These are phyloP conservation scores for Anguilla marmorata DNA, from an alignment of 2,797 vertebrate genomes.

Conservation along the genomic window DNA sequence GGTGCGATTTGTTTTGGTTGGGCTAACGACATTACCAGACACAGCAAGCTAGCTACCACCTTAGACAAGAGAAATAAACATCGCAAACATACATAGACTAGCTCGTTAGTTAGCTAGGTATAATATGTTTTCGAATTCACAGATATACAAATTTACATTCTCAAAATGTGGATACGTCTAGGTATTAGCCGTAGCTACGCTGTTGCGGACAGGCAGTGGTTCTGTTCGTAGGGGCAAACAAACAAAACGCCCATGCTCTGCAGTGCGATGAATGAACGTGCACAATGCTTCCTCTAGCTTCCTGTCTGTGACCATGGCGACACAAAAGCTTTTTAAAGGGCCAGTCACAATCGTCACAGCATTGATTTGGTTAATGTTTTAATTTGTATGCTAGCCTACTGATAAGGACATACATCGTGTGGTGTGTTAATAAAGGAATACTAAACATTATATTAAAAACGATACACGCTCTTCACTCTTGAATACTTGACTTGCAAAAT, in stretches of 20 bases:
- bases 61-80: not conserved
- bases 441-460: not conserved
- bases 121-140: not conserved
- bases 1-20: not conserved
- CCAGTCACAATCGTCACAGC: not conserved
- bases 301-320: constrained; percentile 26
- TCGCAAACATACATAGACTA: not conserved
- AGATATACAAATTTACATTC: not conserved
- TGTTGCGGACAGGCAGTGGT: not conserved
- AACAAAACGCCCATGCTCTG: not conserved
- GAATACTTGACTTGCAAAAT: too few species aligned
- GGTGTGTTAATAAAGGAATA: not conserved
- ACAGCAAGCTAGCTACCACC: not conserved
- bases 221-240: not conserved
- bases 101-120: not conserved
- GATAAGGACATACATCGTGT: not conserved
- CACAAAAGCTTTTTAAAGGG: constrained; percentile 15
- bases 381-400: not conserved
- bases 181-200: not conserved
- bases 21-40: not conserved
- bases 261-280: constrained; percentile 3
- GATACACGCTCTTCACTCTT: too few species aligned
- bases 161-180: not conserved
- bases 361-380: not conserved
- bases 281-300: constrained; percentile 6